A percentile compares a stretch with the other conserved stretches of the same genome.
These are phyloP conservation scores for Didymodactylos carnosus DNA, from an alignment of 2,888 invertebrate genomes.

Conservation along the genomic window DNA sequence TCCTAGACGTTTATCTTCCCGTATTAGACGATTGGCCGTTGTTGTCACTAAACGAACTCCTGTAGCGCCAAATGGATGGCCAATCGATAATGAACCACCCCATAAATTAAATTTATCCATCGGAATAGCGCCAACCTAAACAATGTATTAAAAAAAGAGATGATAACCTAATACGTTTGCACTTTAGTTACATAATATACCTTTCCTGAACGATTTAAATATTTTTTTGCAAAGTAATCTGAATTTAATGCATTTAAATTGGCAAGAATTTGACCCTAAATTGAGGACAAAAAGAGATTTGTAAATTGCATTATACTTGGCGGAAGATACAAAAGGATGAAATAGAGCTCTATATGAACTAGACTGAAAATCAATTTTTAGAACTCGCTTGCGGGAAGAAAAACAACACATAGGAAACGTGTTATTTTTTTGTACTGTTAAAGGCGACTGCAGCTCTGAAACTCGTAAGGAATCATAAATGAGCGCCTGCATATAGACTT, in stretches of 20 bases:
- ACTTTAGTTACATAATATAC: no score
- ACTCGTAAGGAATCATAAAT: no score
- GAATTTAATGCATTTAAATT: constrained; percentile 92
- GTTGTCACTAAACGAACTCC: constrained; percentile 45
- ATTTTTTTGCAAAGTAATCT: constrained; percentile 77
- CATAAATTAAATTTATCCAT: constrained; percentile 79
- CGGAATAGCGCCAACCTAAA: constrained; percentile 44
- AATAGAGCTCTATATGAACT: no score
- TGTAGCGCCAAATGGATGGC: constrained; percentile 97
- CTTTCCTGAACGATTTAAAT: constrained; percentile 54
- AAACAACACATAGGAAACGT: no score
- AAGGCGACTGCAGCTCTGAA: no score
- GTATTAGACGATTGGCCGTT: constrained; percentile 65
- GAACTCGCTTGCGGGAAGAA: no score
- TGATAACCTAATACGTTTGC: not conserved
- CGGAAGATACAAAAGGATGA: no score
- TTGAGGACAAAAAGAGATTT: no score
- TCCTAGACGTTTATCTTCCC: constrained; percentile 79
- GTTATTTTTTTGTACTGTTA: no score
- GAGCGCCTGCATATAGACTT: no score
- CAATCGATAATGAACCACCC: constrained; percentile 95
- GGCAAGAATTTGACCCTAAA: constrained; percentile 75
- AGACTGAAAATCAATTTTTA: no score
- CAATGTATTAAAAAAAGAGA: not conserved
- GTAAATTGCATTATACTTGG: no score